Evolutionary conservation across 1,140 invertebrate species (phyloP).

Genomic region (Caenorhabditis inopinata): DNA sequence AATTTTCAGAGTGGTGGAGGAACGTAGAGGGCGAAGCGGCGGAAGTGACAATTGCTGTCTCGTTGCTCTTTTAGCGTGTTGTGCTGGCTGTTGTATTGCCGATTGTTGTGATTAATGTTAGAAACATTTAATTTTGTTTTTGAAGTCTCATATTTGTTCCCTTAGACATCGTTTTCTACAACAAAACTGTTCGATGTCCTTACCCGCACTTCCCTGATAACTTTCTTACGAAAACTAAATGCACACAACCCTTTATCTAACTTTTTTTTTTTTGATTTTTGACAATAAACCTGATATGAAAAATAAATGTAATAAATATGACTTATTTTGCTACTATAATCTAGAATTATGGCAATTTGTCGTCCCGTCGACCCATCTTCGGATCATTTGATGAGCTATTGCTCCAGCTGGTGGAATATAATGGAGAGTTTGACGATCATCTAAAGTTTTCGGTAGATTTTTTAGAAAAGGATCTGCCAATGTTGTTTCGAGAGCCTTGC

Average conservation of each 20-base stretch:
- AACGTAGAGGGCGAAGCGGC: neutral
- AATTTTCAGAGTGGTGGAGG: conserved; percentile 8
- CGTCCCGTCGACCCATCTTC: conserved; percentile 65
- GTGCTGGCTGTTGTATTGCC: conserved; percentile 18
- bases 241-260: neutral
- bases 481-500: conserved; percentile 62
- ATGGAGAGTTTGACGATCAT: conserved; percentile 66
- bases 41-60: conserved; percentile 29
- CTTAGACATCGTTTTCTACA: no score
- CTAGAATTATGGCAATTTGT: neutral
- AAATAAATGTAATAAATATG: neutral
- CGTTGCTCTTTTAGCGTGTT: conserved; percentile 13
- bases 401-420: conserved; percentile 70
- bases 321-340: neutral
- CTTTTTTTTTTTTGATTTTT: neutral
- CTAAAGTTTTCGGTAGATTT: conserved; percentile 33
- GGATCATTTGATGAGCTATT: conserved; percentile 71
- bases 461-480: conserved; percentile 62
- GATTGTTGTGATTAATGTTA: conserved; percentile 19
- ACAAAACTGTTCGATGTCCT: no score
- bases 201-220: no score
- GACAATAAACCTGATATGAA: neutral
- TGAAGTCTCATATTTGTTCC: neutral
- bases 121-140: neutral
- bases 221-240: neutral